Evolutionary conservation across 37 sponge, comb jelly and placozoan species (phyloP).

Genomic region (Bolinopsis microptera): DNA sequence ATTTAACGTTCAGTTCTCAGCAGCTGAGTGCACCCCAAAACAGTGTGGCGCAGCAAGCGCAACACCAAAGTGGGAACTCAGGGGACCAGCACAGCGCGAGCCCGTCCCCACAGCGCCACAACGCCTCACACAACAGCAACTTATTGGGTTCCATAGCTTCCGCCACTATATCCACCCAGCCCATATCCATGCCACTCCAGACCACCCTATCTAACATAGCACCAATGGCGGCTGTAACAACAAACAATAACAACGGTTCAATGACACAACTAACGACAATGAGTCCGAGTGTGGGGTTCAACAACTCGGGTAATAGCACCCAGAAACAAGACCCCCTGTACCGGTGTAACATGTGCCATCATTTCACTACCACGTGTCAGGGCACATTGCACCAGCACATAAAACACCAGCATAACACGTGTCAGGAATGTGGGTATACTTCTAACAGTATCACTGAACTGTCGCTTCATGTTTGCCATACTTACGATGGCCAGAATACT

Average conservation of each 20-base stretch:
- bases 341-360: constrained; percentile 35
- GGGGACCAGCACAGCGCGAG: not conserved
- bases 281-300: not conserved
- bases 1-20: not conserved
- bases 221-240: not conserved
- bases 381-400: constrained; percentile 17
- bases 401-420: constrained; percentile 1
- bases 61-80: not conserved
- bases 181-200: not conserved
- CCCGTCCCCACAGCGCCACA: not conserved
- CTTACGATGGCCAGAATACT: not conserved
- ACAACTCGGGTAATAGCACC: not conserved
- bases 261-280: not conserved
- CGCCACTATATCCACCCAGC: not conserved
- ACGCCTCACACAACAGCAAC: not conserved
- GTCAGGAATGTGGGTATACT: constrained; percentile 5
- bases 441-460: constrained; percentile 4
- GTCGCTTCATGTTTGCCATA: not conserved
- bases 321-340: not conserved
- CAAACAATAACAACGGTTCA: not conserved
- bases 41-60: not conserved
- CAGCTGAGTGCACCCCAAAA: too few species aligned
- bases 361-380: not conserved
- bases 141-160: not conserved
- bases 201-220: not conserved